Percentiles rank a stretch among this genome's conserved stretches.
phyloP scores from a whole-genome alignment of 2,888 invertebrate species.

The Papilio gigon region DNA sequence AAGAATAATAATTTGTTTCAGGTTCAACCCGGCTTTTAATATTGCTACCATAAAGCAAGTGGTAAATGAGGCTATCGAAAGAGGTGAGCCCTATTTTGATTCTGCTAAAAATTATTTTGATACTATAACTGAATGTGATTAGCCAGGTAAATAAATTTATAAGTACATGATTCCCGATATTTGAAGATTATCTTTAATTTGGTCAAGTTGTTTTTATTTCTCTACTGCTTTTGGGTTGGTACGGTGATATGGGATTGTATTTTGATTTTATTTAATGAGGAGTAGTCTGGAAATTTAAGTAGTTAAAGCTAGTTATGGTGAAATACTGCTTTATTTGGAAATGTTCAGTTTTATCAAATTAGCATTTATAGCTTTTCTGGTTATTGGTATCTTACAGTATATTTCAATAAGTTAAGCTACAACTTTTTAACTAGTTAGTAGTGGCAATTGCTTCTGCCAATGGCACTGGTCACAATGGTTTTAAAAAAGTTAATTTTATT shows the following conservation, averaged over 20 bases:
- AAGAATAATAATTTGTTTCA: constrained; percentile 73
- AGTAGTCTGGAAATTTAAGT: constrained; percentile 5
- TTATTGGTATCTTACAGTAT: not conserved
- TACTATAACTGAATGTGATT: not conserved
- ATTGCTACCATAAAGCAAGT: constrained; percentile 97
- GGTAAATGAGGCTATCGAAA: constrained; percentile 96
- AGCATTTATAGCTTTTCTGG: not conserved
- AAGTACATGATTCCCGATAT: not conserved
- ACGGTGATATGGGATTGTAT: constrained; percentile 24
- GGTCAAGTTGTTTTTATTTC: constrained; percentile 14
- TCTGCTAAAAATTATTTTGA: constrained; percentile 12
- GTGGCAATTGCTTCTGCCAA: not conserved
- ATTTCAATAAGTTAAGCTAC: not conserved
- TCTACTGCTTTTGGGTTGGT: constrained; percentile 29
- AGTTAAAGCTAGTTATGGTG: constrained; percentile 21
- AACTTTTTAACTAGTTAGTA: not conserved
- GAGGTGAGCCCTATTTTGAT: constrained; percentile 84
- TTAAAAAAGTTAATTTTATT: no score
- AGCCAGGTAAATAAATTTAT: constrained; percentile 34
- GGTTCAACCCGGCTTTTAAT: constrained; percentile 96
- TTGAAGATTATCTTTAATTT: not conserved
- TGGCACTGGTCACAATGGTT: not conserved
- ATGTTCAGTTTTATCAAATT: not conserved
- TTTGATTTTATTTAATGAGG: constrained; percentile 2
- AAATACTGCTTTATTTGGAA: constrained; percentile 8